These are phyloP conservation scores for Trachops cirrhosus DNA, from an alignment of 2,797 vertebrate species.

Conservation along the genomic window DNA sequence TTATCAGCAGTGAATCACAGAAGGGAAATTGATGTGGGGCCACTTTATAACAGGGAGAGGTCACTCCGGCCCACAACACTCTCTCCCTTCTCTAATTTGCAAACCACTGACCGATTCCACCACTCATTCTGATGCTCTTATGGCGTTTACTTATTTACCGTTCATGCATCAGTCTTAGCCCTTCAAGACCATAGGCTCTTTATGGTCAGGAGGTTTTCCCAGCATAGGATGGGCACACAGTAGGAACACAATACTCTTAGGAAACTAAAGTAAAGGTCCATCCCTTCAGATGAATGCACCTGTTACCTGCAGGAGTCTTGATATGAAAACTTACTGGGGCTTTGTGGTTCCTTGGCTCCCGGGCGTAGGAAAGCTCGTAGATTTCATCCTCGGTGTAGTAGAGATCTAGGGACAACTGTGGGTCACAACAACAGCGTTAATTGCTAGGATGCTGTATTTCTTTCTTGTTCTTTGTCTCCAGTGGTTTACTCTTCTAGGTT, in stretches of 20 bases:
- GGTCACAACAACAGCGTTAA: constrained; percentile 67
- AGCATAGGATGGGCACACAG: background rate
- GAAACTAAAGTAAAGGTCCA: background rate
- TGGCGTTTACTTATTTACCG: background rate
- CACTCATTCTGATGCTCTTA: background rate
- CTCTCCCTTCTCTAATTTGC: background rate
- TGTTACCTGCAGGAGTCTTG: background rate
- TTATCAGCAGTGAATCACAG: background rate
- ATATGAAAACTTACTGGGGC: constrained; percentile 85
- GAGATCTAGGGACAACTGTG: constrained; percentile 94
- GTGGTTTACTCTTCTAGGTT: background rate
- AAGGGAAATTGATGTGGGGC: background rate
- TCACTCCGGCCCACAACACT: background rate
- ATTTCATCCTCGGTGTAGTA: constrained; percentile 98
- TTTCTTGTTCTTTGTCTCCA: background rate
- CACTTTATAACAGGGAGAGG: background rate
- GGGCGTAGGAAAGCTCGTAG: constrained; percentile 96
- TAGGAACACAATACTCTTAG: background rate
- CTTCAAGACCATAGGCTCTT: background rate
- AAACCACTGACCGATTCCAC: background rate
- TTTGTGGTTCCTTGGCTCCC: constrained; percentile 93
- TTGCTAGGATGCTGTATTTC: background rate
- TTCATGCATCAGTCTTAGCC: background rate
- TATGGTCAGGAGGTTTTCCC: background rate
- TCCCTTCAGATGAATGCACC: background rate